Evolutionary conservation across 2,888 invertebrate species (phyloP).

Genomic region (Notodonta ziczac): DNA sequence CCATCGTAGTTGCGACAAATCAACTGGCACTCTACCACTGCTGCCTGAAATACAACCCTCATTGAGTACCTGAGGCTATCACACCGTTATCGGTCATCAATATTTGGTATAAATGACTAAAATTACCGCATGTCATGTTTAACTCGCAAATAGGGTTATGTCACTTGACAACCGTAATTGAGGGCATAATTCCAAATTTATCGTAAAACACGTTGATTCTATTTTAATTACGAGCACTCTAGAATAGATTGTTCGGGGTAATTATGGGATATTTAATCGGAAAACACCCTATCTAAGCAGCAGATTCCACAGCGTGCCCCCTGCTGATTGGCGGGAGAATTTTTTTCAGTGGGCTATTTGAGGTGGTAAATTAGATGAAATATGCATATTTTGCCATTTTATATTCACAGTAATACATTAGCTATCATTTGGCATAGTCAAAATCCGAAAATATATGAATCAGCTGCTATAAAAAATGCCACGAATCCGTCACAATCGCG

Average conservation of each 20-base stretch:
- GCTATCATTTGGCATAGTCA: constrained; percentile 46
- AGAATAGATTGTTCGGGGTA: constrained; percentile 32
- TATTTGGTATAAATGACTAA: constrained; percentile 58
- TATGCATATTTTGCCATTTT: constrained; percentile 43
- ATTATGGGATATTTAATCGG: constrained; percentile 39
- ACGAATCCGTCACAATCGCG: constrained; percentile 84
- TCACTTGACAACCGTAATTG: constrained; percentile 78
- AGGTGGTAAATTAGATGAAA: constrained; percentile 39
- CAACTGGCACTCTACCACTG: constrained; percentile 55
- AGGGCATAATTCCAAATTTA: constrained; percentile 61
- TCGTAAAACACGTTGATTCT: constrained; percentile 39
- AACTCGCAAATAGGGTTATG: constrained; percentile 83
- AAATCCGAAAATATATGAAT: constrained; percentile 59
- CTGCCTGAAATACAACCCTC: constrained; percentile 60
- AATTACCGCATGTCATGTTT: constrained; percentile 83
- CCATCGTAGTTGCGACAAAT: constrained; percentile 66
- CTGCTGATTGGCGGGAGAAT: constrained; percentile 81
- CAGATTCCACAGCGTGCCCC: constrained; percentile 76
- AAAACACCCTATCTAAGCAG: constrained; percentile 49
- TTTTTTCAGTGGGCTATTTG: constrained; percentile 65
- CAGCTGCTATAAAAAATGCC: constrained; percentile 81
- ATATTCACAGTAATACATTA: constrained; percentile 54
- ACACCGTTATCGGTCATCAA: constrained; percentile 41
- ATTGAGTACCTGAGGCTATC: constrained; percentile 41
- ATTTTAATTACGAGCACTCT: constrained; percentile 42